A percentile compares a stretch with the other conserved stretches of the same genome.
Conservation (phyloP, 1,140 invertebrate genomes). For the Periplaneta americana region DNA sequence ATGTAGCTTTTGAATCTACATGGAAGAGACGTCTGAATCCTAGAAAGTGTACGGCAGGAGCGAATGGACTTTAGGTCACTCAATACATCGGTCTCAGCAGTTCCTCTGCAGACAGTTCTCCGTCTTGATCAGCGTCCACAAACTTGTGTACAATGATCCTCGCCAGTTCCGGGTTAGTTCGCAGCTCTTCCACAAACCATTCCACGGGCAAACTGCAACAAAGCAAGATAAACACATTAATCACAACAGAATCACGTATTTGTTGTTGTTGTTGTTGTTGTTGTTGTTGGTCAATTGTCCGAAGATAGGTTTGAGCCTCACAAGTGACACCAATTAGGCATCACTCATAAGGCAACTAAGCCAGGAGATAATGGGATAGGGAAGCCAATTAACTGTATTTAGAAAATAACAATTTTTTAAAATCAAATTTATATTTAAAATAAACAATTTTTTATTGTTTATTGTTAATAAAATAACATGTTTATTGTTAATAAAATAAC, state of each 20-base stretch:
- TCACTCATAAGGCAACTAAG: no score
- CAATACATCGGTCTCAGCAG: slow-evolving; percentile 14
- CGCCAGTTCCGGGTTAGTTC: slow-evolving; percentile 48
- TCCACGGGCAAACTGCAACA: slow-evolving; percentile 39
- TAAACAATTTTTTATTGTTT: no score
- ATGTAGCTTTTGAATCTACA: background rate
- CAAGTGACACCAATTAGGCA: no score
- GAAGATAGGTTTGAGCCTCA: no score
- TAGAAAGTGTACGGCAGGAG: background rate
- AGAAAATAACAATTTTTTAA: no score
- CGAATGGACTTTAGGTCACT: background rate
- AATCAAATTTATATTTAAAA: no score
- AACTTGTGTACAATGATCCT: slow-evolving; percentile 48
- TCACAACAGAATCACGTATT: background rate
- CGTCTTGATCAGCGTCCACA: slow-evolving; percentile 50
- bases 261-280: no score
- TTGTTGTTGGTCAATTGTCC: no score
- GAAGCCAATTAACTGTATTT: no score
- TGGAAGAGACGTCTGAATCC: background rate
- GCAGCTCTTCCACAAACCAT: slow-evolving; percentile 49
- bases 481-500: no score
- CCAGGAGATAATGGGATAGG: no score
- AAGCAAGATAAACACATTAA: background rate
- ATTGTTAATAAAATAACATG: no score
- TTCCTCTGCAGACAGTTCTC: slow-evolving; percentile 23